These are phyloP conservation scores for Verasper variegatus DNA, from an alignment of 2,113 vertebrate genomes.

Conservation along the genomic window DNA sequence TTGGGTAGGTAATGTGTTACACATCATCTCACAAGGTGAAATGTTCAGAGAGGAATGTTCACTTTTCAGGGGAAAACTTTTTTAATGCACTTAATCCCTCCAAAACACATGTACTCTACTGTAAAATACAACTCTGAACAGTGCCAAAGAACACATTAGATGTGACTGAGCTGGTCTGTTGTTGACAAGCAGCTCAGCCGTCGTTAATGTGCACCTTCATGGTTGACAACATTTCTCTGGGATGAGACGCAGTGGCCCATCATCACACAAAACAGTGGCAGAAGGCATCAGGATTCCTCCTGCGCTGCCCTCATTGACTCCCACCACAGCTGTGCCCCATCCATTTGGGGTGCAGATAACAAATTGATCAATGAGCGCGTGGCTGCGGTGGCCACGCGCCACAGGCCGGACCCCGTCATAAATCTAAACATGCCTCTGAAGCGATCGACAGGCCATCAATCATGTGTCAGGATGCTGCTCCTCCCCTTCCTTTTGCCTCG, in stretches of 20 bases:
- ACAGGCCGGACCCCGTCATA: conserved; percentile 61
- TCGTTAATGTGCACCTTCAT: conserved; percentile 32
- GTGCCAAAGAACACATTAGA: neutral
- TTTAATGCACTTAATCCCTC: neutral
- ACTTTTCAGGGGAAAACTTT: neutral
- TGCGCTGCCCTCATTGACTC: conserved; percentile 69
- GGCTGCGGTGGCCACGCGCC: conserved; percentile 30
- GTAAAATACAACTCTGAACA: neutral
- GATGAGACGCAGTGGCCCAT: conserved; percentile 47
- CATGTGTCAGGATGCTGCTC: conserved; percentile 59
- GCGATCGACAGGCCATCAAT: conserved; percentile 78
- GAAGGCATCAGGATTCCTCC: conserved; percentile 63
- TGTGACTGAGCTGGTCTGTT: neutral
- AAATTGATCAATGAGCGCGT: conserved; percentile 71
- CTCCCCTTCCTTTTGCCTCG: conserved; percentile 51
- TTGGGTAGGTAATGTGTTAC: conserved; percentile 47
- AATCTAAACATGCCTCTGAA: conserved; percentile 72
- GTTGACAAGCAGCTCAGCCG: conserved; percentile 11
- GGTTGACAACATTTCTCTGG: conserved; percentile 30
- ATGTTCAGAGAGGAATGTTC: conserved; percentile 13
- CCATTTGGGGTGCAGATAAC: conserved; percentile 65
- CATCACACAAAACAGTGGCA: conserved; percentile 45
- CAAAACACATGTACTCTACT: neutral
- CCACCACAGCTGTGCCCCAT: conserved; percentile 74
- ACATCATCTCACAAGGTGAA: conserved; percentile 45